phyloP scores from a whole-genome alignment of 2,888 invertebrate genomes.

The Trichogramma evanescens region DNA sequence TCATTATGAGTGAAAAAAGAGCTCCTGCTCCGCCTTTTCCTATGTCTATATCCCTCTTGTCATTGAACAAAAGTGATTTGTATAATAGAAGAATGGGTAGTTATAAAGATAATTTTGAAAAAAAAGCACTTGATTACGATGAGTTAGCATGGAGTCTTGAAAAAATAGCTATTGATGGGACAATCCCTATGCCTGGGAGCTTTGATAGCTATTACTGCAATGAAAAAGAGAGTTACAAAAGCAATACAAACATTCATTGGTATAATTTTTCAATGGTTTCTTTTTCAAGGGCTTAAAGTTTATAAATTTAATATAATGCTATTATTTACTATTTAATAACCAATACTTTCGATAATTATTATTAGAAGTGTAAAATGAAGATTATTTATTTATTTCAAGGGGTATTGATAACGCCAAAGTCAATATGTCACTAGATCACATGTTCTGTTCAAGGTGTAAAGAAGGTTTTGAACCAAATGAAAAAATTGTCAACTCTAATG shows the following conservation, averaged over 20 bases:
- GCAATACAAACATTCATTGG: constrained; percentile 12
- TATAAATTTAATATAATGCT: background rate
- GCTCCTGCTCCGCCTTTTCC: constrained; percentile 24
- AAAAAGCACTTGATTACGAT: constrained; percentile 14
- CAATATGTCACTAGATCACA: constrained; percentile 78
- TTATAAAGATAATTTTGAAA: constrained; percentile 10
- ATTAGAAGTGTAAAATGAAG: background rate
- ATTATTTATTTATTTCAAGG: constrained; percentile 24
- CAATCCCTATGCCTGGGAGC: constrained; percentile 4
- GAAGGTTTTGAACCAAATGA: constrained; percentile 95
- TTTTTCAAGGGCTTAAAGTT: background rate
- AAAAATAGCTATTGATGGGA: constrained; percentile 23
- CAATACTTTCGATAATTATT: background rate
- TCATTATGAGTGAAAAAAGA: too few species aligned
- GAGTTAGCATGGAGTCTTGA: constrained; percentile 17
- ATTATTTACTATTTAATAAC: constrained; percentile 3
- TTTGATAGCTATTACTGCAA: constrained; percentile 14
- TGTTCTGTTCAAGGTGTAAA: constrained; percentile 91
- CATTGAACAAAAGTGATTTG: constrained; percentile 31
- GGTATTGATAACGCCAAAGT: constrained; percentile 17
- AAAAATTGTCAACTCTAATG: constrained; percentile 97
- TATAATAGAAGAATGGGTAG: constrained; percentile 36
- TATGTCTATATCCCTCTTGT: constrained; percentile 31
- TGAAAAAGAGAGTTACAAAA: constrained; percentile 9
- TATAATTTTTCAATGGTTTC: constrained; percentile 3